These are phyloP conservation scores for Melanotaenia parkinsoni DNA, from an alignment of 2,797 vertebrate species.

Conservation along the genomic window DNA sequence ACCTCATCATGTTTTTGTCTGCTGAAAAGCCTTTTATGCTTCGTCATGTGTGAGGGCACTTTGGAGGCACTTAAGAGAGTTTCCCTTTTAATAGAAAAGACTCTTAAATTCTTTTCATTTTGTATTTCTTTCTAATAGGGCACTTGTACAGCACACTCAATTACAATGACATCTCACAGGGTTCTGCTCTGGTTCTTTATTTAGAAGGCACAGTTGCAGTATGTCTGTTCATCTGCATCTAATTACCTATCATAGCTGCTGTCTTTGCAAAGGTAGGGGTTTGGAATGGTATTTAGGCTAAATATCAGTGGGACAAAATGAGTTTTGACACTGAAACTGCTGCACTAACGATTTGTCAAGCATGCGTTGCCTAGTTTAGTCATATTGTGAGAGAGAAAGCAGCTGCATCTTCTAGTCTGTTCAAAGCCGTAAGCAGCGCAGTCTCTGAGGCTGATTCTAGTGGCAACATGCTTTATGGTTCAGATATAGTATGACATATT, in stretches of 20 bases:
- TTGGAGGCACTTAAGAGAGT: neutral
- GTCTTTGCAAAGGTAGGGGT: neutral
- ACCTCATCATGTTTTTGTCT: neutral
- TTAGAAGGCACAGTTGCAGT: neutral
- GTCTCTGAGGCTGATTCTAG: constrained; percentile 16
- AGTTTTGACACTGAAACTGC: neutral
- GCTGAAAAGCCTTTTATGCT: neutral
- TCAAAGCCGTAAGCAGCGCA: constrained; percentile 17
- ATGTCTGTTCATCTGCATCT: neutral
- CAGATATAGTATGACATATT: constrained; percentile 3
- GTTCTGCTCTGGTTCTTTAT: neutral
- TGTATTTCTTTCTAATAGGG: neutral
- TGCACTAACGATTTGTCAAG: neutral
- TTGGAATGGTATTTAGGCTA: constrained; percentile 1
- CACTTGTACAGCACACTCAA: neutral
- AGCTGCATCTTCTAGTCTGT: constrained; percentile 19
- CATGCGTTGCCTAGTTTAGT: constrained; percentile 5
- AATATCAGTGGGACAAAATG: constrained; percentile 5
- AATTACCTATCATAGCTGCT: neutral
- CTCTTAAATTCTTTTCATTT: neutral
- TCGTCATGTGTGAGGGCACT: neutral
- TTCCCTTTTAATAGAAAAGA: neutral
- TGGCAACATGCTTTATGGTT: constrained; percentile 9
- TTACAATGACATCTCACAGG: constrained; percentile 1
- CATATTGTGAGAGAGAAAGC: constrained; percentile 22